A percentile compares a stretch with the other conserved stretches of the same genome.
Conservation (phyloP, 1,140 invertebrate genomes). For the Eciton burchellii region DNA sequence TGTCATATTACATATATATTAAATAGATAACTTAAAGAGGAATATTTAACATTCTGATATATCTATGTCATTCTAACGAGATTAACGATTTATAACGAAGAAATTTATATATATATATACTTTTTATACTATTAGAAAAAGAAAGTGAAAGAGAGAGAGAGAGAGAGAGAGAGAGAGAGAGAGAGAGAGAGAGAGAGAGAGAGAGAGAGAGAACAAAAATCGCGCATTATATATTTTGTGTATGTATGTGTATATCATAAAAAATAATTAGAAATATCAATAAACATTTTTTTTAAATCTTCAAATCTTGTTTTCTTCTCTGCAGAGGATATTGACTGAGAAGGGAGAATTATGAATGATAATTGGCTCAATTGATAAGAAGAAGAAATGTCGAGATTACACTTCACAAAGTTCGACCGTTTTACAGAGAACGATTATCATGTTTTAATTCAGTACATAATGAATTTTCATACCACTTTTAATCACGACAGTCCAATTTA, state of each 20-base stretch:
- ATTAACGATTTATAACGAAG: too few relatives aligned
- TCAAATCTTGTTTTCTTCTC: neutral
- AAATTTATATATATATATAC: too few relatives aligned
- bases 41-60: too few relatives aligned
- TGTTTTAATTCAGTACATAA: neutral
- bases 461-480: conserved; percentile 31
- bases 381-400: neutral
- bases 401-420: neutral
- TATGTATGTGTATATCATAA: neutral
- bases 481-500: neutral
- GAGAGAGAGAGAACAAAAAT: too few relatives aligned
- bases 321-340: neutral
- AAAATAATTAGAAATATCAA: conserved; percentile 5
- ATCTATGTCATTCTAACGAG: too few relatives aligned
- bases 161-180: too few relatives aligned
- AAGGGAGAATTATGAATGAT: neutral
- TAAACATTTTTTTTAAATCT: conserved; percentile 2
- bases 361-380: neutral
- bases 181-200: too few relatives aligned
- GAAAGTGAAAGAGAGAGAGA: too few relatives aligned
- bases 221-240: too few relatives aligned
- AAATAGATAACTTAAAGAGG: neutral
- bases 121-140: too few relatives aligned
- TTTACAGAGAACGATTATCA: neutral
- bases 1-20: neutral